phyloP scores from a whole-genome alignment of 2,113 vertebrate species.

The Cyanoramphus novaezelandiae region DNA sequence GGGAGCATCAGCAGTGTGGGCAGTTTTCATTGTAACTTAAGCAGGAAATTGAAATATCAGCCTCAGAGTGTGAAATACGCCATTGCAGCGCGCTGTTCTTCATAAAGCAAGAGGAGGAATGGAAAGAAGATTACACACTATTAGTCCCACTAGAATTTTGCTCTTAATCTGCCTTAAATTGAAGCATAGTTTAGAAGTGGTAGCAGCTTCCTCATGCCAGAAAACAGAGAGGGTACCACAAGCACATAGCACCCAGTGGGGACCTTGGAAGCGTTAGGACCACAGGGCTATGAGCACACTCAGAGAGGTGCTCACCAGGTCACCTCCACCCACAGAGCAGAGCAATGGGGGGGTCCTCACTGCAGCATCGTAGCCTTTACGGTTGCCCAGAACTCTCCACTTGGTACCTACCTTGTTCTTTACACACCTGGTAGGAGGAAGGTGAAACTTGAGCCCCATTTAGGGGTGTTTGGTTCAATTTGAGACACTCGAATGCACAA shows the following conservation, averaged over 20 bases:
- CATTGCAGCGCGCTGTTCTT: constrained; percentile 29
- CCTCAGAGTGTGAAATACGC: constrained; percentile 1
- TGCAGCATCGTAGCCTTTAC: accelerated
- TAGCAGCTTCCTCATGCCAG: background rate
- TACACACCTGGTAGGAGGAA: background rate
- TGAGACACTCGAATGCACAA: background rate
- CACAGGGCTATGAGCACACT: accelerated
- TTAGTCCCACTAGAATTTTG: constrained; percentile 50
- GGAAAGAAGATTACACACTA: constrained; percentile 49
- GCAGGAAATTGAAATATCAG: constrained; percentile 66
- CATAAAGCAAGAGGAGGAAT: constrained; percentile 7
- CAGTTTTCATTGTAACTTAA: constrained; percentile 56
- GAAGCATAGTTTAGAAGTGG: constrained; percentile 2
- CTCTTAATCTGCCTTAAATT: constrained; percentile 53
- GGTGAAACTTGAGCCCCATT: background rate
- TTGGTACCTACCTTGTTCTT: background rate
- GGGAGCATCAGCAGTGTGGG: constrained; percentile 38
- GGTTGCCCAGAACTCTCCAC: background rate
- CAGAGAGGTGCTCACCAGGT: background rate
- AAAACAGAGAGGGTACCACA: background rate
- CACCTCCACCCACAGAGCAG: accelerated
- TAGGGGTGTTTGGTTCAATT: background rate
- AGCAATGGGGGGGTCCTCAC: accelerated
- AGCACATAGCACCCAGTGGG: accelerated
- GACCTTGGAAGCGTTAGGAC: background rate